phyloP scores from a whole-genome alignment of 2,888 invertebrate species.

The Drosophila mimetica region DNA sequence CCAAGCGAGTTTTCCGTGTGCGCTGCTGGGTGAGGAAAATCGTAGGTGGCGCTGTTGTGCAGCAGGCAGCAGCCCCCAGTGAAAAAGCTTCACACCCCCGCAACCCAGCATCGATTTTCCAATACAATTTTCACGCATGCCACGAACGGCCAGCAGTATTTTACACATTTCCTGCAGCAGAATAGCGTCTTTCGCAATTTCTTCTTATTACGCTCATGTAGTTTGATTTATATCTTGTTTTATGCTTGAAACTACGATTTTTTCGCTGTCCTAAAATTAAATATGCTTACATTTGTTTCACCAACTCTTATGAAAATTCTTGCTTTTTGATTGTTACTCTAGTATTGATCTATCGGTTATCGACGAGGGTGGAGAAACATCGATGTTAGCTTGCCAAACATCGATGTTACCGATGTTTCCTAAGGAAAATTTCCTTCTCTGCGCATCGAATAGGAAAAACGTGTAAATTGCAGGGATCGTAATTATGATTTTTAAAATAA shows the following conservation, averaged over 20 bases:
- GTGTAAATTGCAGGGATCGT: too few relatives aligned
- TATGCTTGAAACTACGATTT: slow-evolving; percentile 13
- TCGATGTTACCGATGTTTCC: too few relatives aligned
- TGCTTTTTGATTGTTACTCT: slow-evolving; percentile 24
- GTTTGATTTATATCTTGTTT: background rate
- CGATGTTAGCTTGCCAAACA: too few relatives aligned
- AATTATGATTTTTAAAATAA: too few relatives aligned
- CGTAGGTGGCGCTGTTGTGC: slow-evolving; percentile 64
- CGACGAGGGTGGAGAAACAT: slow-evolving; percentile 6
- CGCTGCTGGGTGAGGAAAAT: slow-evolving; percentile 25
- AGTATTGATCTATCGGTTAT: slow-evolving; percentile 24
- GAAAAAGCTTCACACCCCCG: slow-evolving; percentile 68
- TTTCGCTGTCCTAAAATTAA: slow-evolving; percentile 50
- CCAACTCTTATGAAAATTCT: slow-evolving; percentile 79
- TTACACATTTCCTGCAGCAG: slow-evolving; percentile 11
- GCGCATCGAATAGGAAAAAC: too few relatives aligned
- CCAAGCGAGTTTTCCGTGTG: slow-evolving; percentile 13
- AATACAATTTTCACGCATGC: slow-evolving; percentile 62
- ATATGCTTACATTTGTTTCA: slow-evolving; percentile 75
- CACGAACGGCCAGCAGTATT: slow-evolving; percentile 19
- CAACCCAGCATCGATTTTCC: slow-evolving; percentile 68
- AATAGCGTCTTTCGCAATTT: slow-evolving; percentile 11
- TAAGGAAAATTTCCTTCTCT: too few relatives aligned
- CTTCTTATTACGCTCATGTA: background rate
- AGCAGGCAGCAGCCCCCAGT: slow-evolving; percentile 60